phyloP scores from a whole-genome alignment of 2,113 vertebrate species.

The Esox niger region DNA sequence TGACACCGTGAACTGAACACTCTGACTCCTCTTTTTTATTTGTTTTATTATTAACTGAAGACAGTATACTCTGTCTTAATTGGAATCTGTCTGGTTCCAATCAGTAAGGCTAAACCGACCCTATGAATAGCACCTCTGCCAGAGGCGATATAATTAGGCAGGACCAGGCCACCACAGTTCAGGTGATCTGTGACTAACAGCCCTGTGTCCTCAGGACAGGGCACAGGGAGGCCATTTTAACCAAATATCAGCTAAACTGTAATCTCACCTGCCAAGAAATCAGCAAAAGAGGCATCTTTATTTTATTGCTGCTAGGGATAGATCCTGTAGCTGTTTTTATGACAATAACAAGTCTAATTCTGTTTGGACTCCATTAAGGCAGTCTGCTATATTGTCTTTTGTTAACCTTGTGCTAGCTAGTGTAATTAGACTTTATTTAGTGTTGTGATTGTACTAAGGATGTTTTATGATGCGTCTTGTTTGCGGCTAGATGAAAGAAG shows the following conservation, averaged over 20 bases:
- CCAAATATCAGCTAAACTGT: background rate
- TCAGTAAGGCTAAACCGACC: constrained; percentile 18
- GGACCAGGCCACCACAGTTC: constrained; percentile 19
- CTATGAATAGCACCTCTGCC: constrained; percentile 20
- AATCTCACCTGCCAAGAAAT: background rate
- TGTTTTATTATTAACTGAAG: too few relatives aligned
- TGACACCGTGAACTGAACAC: too few relatives aligned
- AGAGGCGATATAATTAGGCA: constrained; percentile 29
- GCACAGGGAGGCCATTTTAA: background rate
- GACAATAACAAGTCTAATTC: background rate
- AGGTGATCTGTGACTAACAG: constrained; percentile 23
- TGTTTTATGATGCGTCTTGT: constrained; percentile 20
- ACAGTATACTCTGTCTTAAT: too few relatives aligned
- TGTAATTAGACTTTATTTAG: background rate
- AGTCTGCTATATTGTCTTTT: constrained; percentile 6
- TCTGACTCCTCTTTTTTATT: too few relatives aligned
- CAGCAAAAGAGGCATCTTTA: background rate
- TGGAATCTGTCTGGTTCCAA: constrained; percentile 29
- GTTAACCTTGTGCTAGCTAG: background rate
- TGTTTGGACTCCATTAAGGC: background rate
- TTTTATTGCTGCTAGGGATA: background rate
- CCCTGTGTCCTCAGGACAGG: background rate
- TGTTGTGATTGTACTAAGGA: background rate
- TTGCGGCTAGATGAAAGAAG: constrained; percentile 8
- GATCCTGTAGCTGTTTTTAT: background rate